Evolutionary conservation across 2,113 vertebrate genomes (phyloP), one percentile per base, ranked within the genome.

Genomic region (Hippoglossus stenolepis): DNA sequence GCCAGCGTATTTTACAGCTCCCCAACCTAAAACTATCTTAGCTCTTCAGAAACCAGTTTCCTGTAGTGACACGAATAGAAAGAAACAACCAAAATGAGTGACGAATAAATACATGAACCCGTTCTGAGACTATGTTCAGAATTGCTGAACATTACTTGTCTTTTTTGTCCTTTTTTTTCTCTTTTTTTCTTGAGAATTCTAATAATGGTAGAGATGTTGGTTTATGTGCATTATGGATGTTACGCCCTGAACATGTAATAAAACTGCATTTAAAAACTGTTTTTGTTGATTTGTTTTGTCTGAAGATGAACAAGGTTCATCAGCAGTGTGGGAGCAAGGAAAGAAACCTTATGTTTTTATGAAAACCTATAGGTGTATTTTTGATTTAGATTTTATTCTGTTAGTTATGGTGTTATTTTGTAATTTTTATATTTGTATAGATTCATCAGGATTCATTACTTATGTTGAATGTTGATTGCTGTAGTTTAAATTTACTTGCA

Each of bases 121-220:
- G 1, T 47, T 45, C 23, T 60, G 49, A 57, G 61, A 59, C 21
- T 31, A 23, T 43, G 40, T 43, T 38, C 64, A 47, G 15, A 13
- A 5, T 35, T 71, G 15, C 8, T 58, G 11, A 45, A 3, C 43
- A 45, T 15, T 45, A 15, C 43, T 45, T 40, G 38, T 40, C 11
- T 3, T 26, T 18, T 15, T 49, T 26, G 57, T 26, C 17, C 26
- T 24, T 14, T 10, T 13, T 11, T 31, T 18, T 14, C 8, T 5
- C 20, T 66, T 14, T 54, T 71, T 45, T 12, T 63, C 23, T 68
- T 35, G 31, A 95, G 80, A 93, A 95, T 85, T 60, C 58, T 20
- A 58, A 70, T 12, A 60, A 21, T 0, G 6, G 5, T 51, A 75
- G 8, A 67, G 38, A n/a, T 3, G 20, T 15, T 43, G n/a, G 2